A percentile compares a stretch with the other conserved stretches of the same genome.
These are phyloP conservation scores for Psammodynastes pulverulentus DNA, from an alignment of 2,113 vertebrate genomes.

Conservation along the genomic window DNA sequence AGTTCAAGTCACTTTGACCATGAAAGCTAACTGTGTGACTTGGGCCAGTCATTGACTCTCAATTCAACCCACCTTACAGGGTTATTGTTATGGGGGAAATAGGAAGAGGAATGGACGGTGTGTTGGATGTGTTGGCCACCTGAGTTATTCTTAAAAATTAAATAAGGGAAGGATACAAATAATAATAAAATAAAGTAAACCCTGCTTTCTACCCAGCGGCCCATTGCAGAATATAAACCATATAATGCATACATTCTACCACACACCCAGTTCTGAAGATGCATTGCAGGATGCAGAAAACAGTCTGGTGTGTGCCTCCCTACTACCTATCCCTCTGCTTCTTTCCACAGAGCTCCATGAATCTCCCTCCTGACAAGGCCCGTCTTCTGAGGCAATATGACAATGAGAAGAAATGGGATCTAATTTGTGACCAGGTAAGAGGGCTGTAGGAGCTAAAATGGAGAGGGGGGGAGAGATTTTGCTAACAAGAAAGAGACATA, in stretches of 20 bases:
- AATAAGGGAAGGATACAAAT: background rate
- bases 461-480: no score
- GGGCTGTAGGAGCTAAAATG: no score
- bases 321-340: background rate
- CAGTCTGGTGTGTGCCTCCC: no score
- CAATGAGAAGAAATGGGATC: conserved; percentile 97
- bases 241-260: background rate
- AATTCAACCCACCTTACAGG: background rate
- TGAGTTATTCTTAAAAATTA: background rate
- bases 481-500: background rate
- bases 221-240: background rate
- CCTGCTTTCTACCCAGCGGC: background rate
- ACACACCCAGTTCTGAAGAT: background rate
- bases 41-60: background rate
- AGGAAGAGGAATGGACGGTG: background rate
- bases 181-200: background rate
- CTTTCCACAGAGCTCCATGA: conserved; percentile 90
- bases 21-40: background rate
- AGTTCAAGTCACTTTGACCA: background rate
- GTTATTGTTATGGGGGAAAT: background rate
- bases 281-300: no score
- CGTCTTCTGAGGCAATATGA: conserved; percentile 92
- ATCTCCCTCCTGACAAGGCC: conserved; percentile 94
- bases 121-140: background rate
- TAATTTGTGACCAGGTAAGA: conserved; percentile 93